phyloP scores from a whole-genome alignment of 2,888 invertebrate species.

The Hypolimnas misippus region DNA sequence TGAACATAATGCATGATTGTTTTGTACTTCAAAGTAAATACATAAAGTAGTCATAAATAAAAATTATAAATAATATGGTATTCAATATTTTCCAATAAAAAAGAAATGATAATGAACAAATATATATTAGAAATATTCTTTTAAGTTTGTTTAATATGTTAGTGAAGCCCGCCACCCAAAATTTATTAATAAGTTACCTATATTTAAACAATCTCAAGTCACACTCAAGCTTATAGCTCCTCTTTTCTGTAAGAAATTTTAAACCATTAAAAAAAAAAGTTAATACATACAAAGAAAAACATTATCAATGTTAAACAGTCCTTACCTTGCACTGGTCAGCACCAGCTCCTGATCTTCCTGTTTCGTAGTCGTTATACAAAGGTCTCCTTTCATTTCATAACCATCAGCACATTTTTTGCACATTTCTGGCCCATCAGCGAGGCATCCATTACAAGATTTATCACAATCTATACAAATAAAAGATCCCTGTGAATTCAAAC shows the following conservation, averaged over 20 bases:
- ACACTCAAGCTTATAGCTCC: constrained; percentile 62
- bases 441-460: constrained; percentile 91
- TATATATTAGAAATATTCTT: too few relatives aligned
- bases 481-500: constrained; percentile 94
- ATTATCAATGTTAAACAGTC: constrained; percentile 5
- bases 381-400: constrained; percentile 87
- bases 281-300: constrained; percentile 28
- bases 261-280: constrained; percentile 39
- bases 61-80: too few relatives aligned
- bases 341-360: constrained; percentile 63
- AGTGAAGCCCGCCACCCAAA: constrained; percentile 57
- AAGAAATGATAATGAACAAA: too few relatives aligned
- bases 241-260: constrained; percentile 72
- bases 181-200: constrained; percentile 60
- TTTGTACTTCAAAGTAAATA: too few relatives aligned
- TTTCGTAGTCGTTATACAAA: constrained; percentile 88
- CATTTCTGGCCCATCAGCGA: constrained; percentile 96
- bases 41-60: too few relatives aligned
- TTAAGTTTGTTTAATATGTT: constrained; percentile 11
- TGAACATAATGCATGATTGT: too few relatives aligned
- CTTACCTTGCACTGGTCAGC: constrained; percentile 68
- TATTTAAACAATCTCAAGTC: constrained; percentile 47
- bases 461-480: constrained; percentile 93
- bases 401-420: constrained; percentile 92
- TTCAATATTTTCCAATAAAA: too few relatives aligned